phyloP scores from a whole-genome alignment of 53 echinoderm and acorn worm species.

The Arbacia lixula region DNA sequence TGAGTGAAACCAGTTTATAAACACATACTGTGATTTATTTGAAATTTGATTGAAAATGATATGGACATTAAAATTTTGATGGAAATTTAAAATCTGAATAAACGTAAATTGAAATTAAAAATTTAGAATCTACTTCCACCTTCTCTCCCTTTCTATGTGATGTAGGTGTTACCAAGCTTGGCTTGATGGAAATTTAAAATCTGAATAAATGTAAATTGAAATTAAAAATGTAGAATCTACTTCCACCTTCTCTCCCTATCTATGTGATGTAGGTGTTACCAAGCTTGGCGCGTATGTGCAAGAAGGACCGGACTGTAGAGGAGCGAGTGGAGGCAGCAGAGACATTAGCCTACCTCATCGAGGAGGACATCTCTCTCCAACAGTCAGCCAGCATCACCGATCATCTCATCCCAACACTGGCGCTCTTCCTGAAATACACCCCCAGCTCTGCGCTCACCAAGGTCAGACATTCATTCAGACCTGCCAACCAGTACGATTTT shows the following conservation, averaged over 20 bases:
- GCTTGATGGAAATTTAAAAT: no score
- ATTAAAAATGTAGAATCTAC: no score
- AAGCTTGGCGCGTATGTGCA: conserved; percentile 96
- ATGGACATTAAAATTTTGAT: no score
- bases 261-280: conserved; percentile 88
- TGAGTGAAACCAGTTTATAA: no score
- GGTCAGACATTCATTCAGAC: no score
- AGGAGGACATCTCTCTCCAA: conserved; percentile 89
- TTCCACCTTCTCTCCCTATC: neutral
- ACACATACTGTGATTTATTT: no score
- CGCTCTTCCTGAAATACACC: conserved; percentile 69
- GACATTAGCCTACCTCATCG: conserved; percentile 85
- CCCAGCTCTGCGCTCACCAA: conserved; percentile 63
- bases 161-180: conserved; percentile 87
- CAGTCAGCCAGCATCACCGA: conserved; percentile 93
- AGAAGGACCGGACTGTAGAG: conserved; percentile 74
- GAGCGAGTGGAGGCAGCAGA: conserved; percentile 96
- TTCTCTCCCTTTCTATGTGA: neutral
- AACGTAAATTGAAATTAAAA: no score
- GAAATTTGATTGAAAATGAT: no score
- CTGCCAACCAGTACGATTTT: no score
- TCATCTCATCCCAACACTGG: conserved; percentile 91
- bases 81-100: no score
- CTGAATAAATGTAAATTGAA: no score
- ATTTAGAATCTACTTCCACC: neutral